These are phyloP conservation scores for Linyphia triangularis DNA, from an alignment of 2,888 invertebrate species.

Conservation along the genomic window DNA sequence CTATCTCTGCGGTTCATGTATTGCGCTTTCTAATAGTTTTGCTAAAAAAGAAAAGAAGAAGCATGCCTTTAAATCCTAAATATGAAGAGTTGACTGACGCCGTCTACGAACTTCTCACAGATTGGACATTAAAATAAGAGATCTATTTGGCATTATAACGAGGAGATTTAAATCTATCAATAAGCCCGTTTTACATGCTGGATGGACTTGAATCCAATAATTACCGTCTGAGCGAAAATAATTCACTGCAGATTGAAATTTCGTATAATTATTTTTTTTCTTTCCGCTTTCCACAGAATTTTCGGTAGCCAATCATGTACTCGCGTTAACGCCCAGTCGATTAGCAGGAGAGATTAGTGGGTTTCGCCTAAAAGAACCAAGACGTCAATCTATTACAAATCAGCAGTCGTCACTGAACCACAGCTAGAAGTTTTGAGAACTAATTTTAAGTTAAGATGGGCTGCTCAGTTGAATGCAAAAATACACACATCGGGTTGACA, in stretches of 20 bases:
- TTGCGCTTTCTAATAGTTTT: no score
- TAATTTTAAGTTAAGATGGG: no score
- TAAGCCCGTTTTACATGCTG: not conserved
- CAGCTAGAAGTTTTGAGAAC: not conserved
- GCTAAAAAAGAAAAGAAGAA: no score
- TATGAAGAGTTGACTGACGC: no score
- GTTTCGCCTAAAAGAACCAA: slow-evolving; percentile 35
- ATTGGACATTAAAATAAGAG: no score
- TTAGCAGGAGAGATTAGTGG: slow-evolving; percentile 14
- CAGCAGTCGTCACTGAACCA: not conserved
- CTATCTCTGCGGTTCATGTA: no score
- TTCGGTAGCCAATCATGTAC: slow-evolving; percentile 55
- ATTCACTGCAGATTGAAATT: slow-evolving; percentile 42
- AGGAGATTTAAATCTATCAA: slow-evolving; percentile 9
- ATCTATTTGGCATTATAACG: no score
- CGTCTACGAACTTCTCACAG: no score
- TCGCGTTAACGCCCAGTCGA: slow-evolving; percentile 49
- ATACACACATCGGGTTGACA: slow-evolving; percentile 2
- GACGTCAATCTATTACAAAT: not conserved
- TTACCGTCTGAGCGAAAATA: slow-evolving; percentile 4
- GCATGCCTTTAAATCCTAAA: no score
- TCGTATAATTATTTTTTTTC: slow-evolving; percentile 51
- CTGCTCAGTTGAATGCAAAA: not conserved
- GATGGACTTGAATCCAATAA: slow-evolving; percentile 14
- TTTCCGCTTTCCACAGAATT: slow-evolving; percentile 14